phyloP scores from a whole-genome alignment of 2,113 vertebrate genomes.

The Spermophilus dauricus region DNA sequence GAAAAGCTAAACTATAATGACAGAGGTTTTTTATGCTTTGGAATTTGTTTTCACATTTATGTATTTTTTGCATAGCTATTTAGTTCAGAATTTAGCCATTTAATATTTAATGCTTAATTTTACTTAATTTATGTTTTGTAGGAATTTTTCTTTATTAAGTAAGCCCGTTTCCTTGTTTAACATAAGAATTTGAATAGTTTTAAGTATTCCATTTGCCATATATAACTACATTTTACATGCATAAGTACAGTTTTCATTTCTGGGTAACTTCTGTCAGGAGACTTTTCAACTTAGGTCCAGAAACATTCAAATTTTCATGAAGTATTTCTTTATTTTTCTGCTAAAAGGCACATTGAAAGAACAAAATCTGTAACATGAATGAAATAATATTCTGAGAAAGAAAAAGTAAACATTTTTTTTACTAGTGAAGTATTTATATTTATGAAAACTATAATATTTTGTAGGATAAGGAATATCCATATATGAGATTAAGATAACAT shows the following conservation, averaged over 20 bases:
- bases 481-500: not conserved
- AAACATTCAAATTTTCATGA: not conserved
- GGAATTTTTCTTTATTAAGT: rapidly evolving
- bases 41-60: not conserved
- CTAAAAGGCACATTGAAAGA: not conserved
- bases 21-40: not conserved
- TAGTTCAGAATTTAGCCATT: not conserved
- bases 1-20: not conserved
- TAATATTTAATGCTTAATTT: not conserved
- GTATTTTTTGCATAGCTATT: not conserved
- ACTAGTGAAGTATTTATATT: not conserved
- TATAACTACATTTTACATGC: not conserved
- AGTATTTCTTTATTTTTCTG: not conserved
- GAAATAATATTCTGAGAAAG: not conserved
- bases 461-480: not conserved
- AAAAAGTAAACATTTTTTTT: not conserved
- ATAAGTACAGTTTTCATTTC: not conserved
- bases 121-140: not conserved
- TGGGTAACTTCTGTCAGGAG: not conserved
- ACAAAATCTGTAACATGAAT: not conserved
- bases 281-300: not conserved
- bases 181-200: not conserved
- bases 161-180: not conserved
- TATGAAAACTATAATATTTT: not conserved
- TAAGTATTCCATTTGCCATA: not conserved